Base-by-base conservation (phyloP, 2,797 vertebrate species). In the Rhodeus uyekii region DNA sequence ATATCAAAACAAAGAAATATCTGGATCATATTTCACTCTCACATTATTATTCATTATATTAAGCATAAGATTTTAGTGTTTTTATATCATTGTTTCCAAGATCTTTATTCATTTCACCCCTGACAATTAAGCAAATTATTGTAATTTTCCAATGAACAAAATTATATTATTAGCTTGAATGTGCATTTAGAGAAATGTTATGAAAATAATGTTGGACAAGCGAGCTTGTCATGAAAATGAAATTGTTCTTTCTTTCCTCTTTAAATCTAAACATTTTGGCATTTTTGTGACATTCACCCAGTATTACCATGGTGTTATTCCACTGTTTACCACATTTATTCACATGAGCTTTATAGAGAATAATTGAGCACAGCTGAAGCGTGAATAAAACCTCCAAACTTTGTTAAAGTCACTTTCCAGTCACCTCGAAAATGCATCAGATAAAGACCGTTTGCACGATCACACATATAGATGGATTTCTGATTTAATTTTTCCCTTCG, bases 401-500 rank as follows among this genome's bases (percentile, higher is more conserved):
- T 68, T 69, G 27, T 48, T 34, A 36, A 38, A 55, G 39, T 53
- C 32, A 36, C 48, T 73, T 78, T 64, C 24, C 34, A 24, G 4
- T 24, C 65, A 76, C 38, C 50, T 78, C 48, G 7, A 29, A 27
- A 63, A 18, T 55, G 42, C 7, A 32, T 71, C 12, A 76, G 64
- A 71, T 44, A 29, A 48, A 34, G 7, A 50, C 29, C 0, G 3
- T 55, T 32, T 38, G 13, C 50, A 22, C 36, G 22, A 27, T 29
- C 18, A 0, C 53, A 42, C 36, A 18, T 75, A 24, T 29, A 46
- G 24, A 60, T 58, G 12, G 16, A 64, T 67, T 75, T 75, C 50
- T 38, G 71, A 55, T 81, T 75, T 39, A 65, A 79, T 76, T 69
- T 22, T 39, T 48, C 48, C 72, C 69, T 55, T 83, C 32, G 13